These are phyloP conservation scores for Clytia hemisphaerica DNA, from an alignment of 30 jellyfish, hydroid and myxozoan genomes.

Conservation along the genomic window DNA sequence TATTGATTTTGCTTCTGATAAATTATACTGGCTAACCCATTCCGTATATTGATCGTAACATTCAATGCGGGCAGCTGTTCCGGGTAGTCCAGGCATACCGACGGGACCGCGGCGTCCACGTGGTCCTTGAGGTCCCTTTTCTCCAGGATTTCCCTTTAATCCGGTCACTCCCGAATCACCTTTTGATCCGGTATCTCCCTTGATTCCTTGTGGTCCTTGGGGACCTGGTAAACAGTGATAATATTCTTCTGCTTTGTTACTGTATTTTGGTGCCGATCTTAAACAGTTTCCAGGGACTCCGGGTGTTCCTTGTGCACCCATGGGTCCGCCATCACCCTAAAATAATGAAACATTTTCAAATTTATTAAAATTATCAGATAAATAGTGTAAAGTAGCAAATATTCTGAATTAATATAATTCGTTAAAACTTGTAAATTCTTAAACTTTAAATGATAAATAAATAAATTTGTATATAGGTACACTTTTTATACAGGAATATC, in stretches of 20 bases:
- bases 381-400: too few relatives aligned
- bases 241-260: neutral
- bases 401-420: too few relatives aligned
- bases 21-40: constrained; percentile 59
- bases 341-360: neutral
- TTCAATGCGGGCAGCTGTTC: constrained; percentile 56
- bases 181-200: constrained; percentile 17
- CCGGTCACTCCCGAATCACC: constrained; percentile 29
- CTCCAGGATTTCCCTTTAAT: constrained; percentile 52
- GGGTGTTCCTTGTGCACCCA: constrained; percentile 22
- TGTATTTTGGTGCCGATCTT: neutral
- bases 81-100: constrained; percentile 94
- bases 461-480: too few relatives aligned
- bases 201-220: constrained; percentile 61
- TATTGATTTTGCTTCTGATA: constrained; percentile 33
- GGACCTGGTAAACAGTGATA: constrained; percentile 46
- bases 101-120: constrained; percentile 90
- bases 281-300: constrained; percentile 31
- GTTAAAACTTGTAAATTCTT: too few relatives aligned
- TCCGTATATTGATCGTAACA: constrained; percentile 56
- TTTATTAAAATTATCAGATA: neutral
- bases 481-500: too few relatives aligned
- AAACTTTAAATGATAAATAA: too few relatives aligned
- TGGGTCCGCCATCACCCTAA: neutral
- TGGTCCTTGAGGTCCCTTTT: constrained; percentile 49